Evolutionary conservation across 1,140 invertebrate genomes (phyloP), one percentile per base, ranked within the genome.

Genomic region (Sycophaga agraensis): DNA sequence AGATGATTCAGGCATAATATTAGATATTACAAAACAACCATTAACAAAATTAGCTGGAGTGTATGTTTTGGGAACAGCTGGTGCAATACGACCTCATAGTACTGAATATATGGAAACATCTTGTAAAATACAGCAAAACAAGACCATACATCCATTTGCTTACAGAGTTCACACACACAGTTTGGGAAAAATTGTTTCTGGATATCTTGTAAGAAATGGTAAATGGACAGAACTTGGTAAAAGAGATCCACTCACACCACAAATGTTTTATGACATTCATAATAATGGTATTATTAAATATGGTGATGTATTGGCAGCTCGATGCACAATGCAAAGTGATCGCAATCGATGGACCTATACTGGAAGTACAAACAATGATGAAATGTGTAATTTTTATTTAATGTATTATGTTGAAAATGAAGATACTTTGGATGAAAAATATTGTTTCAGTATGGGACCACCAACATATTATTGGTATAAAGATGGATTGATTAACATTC

Each of bases 361-460:
- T 72, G 94, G 94, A 1, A 77, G 88, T 7, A 97, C 96, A 14
- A 93, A 93, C 68, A 85, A 90, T 19, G 94, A 99, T 74, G 97
- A 99, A 82, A 99, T 99, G 97, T 99, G 97, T 83, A 99, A 99
- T 80, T 98, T 99, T 78, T 99, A 99, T 80, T 78, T 99, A 17
- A 98, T 99, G 95, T 99, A 98, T 80, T 99, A 94, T 81, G 92
- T 96, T 1, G 86, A 94, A 24, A 84, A 89, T n/a, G 86, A 84
- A n/a, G 83, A 87, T 35, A 90, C 92, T 0, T 79, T 97, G 1
- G 71, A 88, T 0, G 86, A 86, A 73, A 93, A 95, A 76, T 93
- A 92, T 71, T 98, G 95, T 74, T 96, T 94, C 73, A 89, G 88
- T 31, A 71, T 72, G 43, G 94, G 93, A 16, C 90, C 94, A 14